Base-by-base conservation (phyloP, 2,888 invertebrate genomes). In the Euphydryas editha region DNA sequence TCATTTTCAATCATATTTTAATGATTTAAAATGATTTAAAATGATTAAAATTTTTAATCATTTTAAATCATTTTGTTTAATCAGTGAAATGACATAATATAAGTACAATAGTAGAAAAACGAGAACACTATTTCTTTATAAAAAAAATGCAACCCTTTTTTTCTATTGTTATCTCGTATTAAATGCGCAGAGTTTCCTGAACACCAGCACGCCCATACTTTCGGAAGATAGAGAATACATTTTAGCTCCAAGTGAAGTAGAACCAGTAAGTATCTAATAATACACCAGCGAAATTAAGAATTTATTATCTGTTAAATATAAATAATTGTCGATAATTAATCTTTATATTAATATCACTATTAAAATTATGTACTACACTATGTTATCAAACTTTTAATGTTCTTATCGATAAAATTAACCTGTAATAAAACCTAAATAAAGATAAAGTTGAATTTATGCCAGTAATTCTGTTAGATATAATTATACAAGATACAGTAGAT, bases 211-310 rank as follows among this genome's bases (percentile, higher is more conserved):
- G 63, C 92, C 93, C 0, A 84, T 90, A 46, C 76, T 93, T n/a
- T 93, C 93, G 1, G 87, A 87, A 0, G 93, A 93, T 56, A 82
- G 87, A 68, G 65, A 71, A 7, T 93, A 80, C 63, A 88, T 93
- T 64, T 77, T 93, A 68, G 93, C 93, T 13, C 85, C 91, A 0
- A 91, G 88, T 67, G 88, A 92, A 78, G 91, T 90, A 0, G 65
- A 85, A 72, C 75, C 77, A 69, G 93, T 93, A 79, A 84, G 84
- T 81, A 46, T 5, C 18, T 5, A 18, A 8, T 17, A n/a, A 17
- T 21, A 2, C 6, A n/a, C n/a, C n/a, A n/a, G n/a, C n/a, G n/a
- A n/a, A n/a, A n/a, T n/a, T n/a, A n/a, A n/a, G n/a, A n/a, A n/a
- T n/a, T n/a, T n/a, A n/a, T n/a, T n/a, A n/a, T n/a, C n/a, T n/a